Conservation (phyloP, 2,113 vertebrate species). For the Psittacula cyanocephala region DNA sequence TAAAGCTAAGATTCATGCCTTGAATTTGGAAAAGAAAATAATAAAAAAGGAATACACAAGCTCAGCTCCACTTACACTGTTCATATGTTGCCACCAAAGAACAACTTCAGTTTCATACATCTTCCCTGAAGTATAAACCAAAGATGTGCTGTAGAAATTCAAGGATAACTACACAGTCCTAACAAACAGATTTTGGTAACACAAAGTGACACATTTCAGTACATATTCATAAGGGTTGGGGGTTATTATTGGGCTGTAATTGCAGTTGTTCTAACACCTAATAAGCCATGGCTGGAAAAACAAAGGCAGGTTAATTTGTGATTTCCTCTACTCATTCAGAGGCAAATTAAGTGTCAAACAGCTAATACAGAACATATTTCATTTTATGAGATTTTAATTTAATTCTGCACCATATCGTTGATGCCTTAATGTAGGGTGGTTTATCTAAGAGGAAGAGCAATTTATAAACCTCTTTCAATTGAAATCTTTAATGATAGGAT, state of each 20-base stretch:
- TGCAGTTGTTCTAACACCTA: slow-evolving; percentile 90
- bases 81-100: background rate
- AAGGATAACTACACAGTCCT: slow-evolving; percentile 29
- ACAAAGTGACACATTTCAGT: slow-evolving; percentile 67
- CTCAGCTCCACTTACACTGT: background rate
- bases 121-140: background rate
- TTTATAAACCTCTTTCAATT: slow-evolving; percentile 97
- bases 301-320: slow-evolving; percentile 99
- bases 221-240: slow-evolving; percentile 86
- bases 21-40: background rate
- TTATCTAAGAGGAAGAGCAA: slow-evolving; percentile 86
- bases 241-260: slow-evolving; percentile 94
- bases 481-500: slow-evolving; percentile 91
- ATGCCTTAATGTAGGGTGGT: slow-evolving; percentile 86
- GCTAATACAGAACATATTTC: slow-evolving; percentile 99
- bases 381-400: slow-evolving; percentile 99
- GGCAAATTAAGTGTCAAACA: slow-evolving; percentile 99
- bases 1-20: background rate
- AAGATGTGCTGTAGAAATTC: background rate
- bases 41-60: background rate
- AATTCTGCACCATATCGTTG: slow-evolving; percentile 89
- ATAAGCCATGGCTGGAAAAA: slow-evolving; percentile 91
- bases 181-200: slow-evolving; percentile 64
- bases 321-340: slow-evolving; percentile 99
- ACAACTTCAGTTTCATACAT: background rate